Percentiles rank a stretch among this genome's conserved stretches.
Conservation (phyloP, 2,888 invertebrate genomes). For the Polyommatus icarus region DNA sequence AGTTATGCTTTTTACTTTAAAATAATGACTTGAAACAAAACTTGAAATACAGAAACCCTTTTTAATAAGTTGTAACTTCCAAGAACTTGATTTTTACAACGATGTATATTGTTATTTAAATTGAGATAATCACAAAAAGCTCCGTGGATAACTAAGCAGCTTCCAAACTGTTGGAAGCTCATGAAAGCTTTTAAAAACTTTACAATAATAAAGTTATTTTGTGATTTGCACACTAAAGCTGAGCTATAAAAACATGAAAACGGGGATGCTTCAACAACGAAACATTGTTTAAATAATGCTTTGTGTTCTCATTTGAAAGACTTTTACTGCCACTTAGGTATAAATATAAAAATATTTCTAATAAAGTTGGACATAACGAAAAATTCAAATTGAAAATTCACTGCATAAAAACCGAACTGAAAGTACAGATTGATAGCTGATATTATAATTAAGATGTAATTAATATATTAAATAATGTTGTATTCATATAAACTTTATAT, state of each 20-base stretch:
- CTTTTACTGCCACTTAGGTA: not conserved
- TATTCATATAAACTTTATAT: no score
- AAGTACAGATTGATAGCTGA: not conserved
- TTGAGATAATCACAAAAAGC: constrained; percentile 24
- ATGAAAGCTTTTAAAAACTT: constrained; percentile 29
- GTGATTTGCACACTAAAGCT: constrained; percentile 22
- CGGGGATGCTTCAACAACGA: not conserved
- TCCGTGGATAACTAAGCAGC: constrained; percentile 29
- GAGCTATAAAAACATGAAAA: constrained; percentile 17
- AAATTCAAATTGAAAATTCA: not conserved
- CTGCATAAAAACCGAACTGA: not conserved
- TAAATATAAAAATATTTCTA: constrained; percentile 12
- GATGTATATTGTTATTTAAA: not conserved
- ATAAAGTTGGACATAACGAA: not conserved
- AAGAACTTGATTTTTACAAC: not conserved
- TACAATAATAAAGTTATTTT: constrained; percentile 26
- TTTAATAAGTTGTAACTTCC: not conserved
- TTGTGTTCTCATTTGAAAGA: constrained; percentile 9
- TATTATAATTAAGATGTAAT: no score
- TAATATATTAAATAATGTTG: no score
- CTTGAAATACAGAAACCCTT: no score
- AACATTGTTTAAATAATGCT: constrained; percentile 20
- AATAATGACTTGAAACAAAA: not conserved
- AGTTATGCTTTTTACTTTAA: not conserved
- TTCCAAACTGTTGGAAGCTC: constrained; percentile 22